Conservation (phyloP, 2,797 vertebrate genomes). For the Sardinella longiceps region DNA sequence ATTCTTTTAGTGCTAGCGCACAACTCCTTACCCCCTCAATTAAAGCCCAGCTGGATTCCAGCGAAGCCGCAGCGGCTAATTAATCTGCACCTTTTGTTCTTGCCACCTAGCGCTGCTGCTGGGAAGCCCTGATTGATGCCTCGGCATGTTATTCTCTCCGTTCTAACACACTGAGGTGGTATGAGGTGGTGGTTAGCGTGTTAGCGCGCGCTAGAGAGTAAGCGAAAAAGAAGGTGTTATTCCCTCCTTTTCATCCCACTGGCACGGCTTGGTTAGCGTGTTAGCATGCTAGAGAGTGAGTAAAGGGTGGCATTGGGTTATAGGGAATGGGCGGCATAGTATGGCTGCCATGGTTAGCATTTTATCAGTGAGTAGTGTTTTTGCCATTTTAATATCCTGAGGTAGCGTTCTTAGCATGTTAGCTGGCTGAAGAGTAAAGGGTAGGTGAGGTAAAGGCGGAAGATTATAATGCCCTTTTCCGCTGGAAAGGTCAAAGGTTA, state of each 20-base stretch:
- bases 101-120: slow-evolving; percentile 42
- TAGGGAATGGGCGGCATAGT: too few relatives aligned
- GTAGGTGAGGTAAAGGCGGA: neutral
- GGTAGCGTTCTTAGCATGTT: neutral
- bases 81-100: slow-evolving; percentile 46
- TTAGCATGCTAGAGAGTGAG: neutral
- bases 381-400: neutral
- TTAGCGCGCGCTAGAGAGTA: neutral
- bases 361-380: too few relatives aligned
- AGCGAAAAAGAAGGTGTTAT: neutral
- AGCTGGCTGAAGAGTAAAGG: neutral
- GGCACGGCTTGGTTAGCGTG: too few relatives aligned
- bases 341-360: too few relatives aligned
- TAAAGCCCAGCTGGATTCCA: neutral
- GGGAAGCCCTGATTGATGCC: slow-evolving; percentile 44
- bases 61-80: neutral
- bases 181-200: slow-evolving; percentile 31
- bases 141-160: slow-evolving; percentile 29
- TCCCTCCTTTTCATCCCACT: slow-evolving; percentile 41
- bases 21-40: neutral
- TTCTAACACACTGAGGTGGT: slow-evolving; percentile 15
- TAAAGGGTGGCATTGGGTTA: too few relatives aligned
- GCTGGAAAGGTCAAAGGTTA: neutral
- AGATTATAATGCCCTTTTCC: neutral
- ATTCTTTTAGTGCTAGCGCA: neutral